Base-by-base conservation (phyloP, 2,888 invertebrate species). In the Mythimna pallens region DNA sequence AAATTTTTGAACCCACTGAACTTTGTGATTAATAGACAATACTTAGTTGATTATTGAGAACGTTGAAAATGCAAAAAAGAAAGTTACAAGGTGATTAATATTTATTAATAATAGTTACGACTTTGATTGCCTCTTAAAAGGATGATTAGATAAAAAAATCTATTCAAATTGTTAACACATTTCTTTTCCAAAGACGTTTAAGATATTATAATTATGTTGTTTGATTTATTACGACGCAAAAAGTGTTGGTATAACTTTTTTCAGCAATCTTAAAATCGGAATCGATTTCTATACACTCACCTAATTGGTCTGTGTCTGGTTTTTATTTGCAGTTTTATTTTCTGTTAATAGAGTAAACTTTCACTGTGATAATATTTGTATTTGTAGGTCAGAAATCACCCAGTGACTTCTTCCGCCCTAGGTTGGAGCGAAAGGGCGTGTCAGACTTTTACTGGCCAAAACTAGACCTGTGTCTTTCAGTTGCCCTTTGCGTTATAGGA, bases 261-360 rank as follows among this genome's bases (percentile, higher is more conserved):
- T 70, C 34, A n/a, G 59, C 22, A n/a, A 54, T 72, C 47, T 25
- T 66, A 52, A 65, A 65, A 78, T 65, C 68, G 1, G 61, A 71
- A 73, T 73, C 58, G 79, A 76, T 85, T 82, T 85, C 69, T 78
- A 57, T 75, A 77, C 78, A 76, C 81, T 79, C 77, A 73, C 72
- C 25, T 78, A 82, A 86, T 79, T 84, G 84, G 58, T 65, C 58
- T 66, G 59, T 55, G 58, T 50, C 81, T 54, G 54, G 36, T 17
- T 14, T 78, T 47, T 70, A 57, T 69, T 69, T 67, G 22, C 43
- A 43, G 43, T 73, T 68, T 75, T 57, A 20, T 57, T 68, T 70
- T 47, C 12, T 62, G 30, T 52, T 25, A 22, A 57, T 64, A 14
- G 50, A 50, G n/a, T 58, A n/a, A 34, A 77, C 84, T 82, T 82